Base-by-base conservation (phyloP, 2,888 invertebrate genomes). In the Nemoura dubitans region DNA sequence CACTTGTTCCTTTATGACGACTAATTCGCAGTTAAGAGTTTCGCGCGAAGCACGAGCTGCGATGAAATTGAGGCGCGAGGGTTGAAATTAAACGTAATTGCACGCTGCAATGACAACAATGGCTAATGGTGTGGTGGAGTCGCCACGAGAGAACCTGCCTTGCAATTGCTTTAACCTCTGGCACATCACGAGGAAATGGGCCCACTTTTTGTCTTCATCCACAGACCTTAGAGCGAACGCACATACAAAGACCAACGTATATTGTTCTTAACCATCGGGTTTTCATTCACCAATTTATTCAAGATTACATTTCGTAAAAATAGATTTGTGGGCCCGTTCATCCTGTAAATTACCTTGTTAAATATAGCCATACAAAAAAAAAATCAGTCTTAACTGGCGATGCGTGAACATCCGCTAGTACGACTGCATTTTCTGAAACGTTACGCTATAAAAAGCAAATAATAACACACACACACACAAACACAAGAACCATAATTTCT, bases 271-370 rank as follows among this genome's bases (percentile, higher is more conserved):
- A 36, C 36, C 36, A 36, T 59, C 21, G 59, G 16, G 3, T 59
- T 59, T 59, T 59, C 59, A 10, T 59, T 59, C 14, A 59, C 59
- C 59, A 59, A 59, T 59, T 21, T 21, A 59, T 59, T 36, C 36
- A 36, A 59, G 59, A 59, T 59, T 59, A 14, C 59, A 59, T 59
- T 59, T 59, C 59, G 59, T 59, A 59, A 59, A 59, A 59, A 59
- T 59, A 59, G 59, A 59, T 59, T 59, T 59, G 59, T 21, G 59
- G 59, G 16, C 14, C 59, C 59, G 2, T 59, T 59, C 59, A 59
- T 59, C 59, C 16, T 59, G 21, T 21, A 59, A 59, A 36, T n/a
- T n/a, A n/a, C n/a, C 36, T 36, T 21, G 59, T 21, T 7, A 7
- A 16, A 3, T 10, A 10, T 7, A 59, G 59, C 59, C 59, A 21